phyloP scores from a whole-genome alignment of 1,140 invertebrate species.

The Macrosteles quadrilineatus region DNA sequence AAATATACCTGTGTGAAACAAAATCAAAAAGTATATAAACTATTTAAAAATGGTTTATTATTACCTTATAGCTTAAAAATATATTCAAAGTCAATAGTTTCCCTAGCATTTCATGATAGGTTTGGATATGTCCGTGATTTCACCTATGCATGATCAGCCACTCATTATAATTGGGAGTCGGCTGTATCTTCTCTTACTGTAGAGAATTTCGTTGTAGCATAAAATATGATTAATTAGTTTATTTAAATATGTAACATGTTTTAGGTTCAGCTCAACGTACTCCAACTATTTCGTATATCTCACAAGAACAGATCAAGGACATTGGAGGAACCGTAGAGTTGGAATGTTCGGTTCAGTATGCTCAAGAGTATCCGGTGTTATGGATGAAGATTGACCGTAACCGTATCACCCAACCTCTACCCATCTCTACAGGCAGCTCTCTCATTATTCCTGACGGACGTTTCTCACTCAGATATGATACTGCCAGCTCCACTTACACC shows the following conservation, averaged over 20 bases:
- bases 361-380: constrained; percentile 78
- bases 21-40: too few species aligned
- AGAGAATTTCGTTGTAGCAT: too few species aligned
- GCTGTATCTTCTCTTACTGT: too few species aligned
- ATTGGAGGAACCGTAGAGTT: constrained; percentile 87
- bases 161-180: too few species aligned
- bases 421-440: constrained; percentile 76
- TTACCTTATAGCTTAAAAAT: too few species aligned
- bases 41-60: too few species aligned
- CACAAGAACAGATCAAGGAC: constrained; percentile 88
- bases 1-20: too few species aligned
- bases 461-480: constrained; percentile 81
- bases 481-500: constrained; percentile 74
- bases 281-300: constrained; percentile 89
- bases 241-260: background rate
- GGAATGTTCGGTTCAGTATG: constrained; percentile 87
- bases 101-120: too few species aligned
- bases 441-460: constrained; percentile 84
- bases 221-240: too few species aligned
- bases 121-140: too few species aligned
- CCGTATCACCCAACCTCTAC: constrained; percentile 59
- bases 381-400: constrained; percentile 72
- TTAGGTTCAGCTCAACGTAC: constrained; percentile 62
- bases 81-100: too few species aligned
- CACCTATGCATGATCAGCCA: too few species aligned